These are phyloP conservation scores for Centropyge bicolor DNA, from an alignment of 2,797 vertebrate species.

Conservation along the genomic window DNA sequence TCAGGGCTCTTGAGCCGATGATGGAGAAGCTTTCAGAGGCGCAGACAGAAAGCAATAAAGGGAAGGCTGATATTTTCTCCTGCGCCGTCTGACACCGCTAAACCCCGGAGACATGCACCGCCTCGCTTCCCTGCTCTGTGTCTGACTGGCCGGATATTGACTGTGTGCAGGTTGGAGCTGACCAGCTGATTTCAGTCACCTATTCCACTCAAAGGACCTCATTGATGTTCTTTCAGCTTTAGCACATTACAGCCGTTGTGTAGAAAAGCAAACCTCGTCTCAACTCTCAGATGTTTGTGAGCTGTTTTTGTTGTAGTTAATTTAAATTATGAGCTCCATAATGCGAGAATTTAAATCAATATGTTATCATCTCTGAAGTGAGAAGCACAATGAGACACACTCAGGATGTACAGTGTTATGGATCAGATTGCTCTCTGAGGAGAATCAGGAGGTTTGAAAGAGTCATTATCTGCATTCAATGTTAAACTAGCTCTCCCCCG, in stretches of 20 bases:
- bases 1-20: slow-evolving; percentile 18
- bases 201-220: background rate
- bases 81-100: slow-evolving; percentile 35
- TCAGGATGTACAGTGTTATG: background rate
- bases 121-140: slow-evolving; percentile 6
- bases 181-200: background rate
- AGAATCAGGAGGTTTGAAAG: background rate
- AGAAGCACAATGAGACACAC: background rate
- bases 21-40: slow-evolving; percentile 48
- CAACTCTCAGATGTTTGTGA: background rate
- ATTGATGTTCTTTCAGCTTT: background rate
- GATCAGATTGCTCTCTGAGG: background rate
- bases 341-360: background rate
- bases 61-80: slow-evolving; percentile 40
- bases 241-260: background rate
- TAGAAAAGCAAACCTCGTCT: background rate
- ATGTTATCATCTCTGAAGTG: background rate
- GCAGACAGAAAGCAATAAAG: slow-evolving; percentile 65
- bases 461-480: background rate
- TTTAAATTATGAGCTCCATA: background rate
- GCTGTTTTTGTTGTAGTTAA: background rate
- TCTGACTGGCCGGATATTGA: background rate
- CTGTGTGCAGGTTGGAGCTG: background rate
- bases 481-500: background rate
- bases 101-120: slow-evolving; percentile 36